Percentiles rank a stretch among this genome's conserved stretches.
phyloP scores from a whole-genome alignment of 2,113 vertebrate species.

The Chloroceryle aenea region DNA sequence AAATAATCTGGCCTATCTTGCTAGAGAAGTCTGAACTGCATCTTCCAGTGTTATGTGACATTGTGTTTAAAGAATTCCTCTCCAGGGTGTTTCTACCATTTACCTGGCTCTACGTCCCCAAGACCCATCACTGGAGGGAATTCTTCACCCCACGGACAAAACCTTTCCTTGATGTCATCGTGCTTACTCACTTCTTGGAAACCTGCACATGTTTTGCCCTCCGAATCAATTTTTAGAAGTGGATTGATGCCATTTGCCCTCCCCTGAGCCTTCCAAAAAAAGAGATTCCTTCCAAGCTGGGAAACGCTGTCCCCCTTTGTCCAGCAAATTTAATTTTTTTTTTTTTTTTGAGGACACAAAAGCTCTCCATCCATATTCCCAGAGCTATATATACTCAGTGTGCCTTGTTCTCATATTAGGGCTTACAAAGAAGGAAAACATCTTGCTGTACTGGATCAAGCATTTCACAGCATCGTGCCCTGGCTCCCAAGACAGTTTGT shows the following conservation, averaged over 20 bases:
- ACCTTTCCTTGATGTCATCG: constrained; percentile 37
- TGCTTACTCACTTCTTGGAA: constrained; percentile 57
- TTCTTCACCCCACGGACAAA: constrained; percentile 14
- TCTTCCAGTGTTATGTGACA: not conserved
- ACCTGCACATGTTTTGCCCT: constrained; percentile 24
- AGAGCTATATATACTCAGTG: constrained; percentile 32
- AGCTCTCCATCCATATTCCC: not conserved
- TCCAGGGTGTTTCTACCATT: not conserved
- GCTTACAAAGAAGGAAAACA: constrained; percentile 50
- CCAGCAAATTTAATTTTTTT: not conserved
- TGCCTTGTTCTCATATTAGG: constrained; percentile 56
- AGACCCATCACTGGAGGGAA: not conserved
- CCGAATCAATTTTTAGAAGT: constrained; percentile 52
- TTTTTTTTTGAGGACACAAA: not conserved
- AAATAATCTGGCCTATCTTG: not conserved
- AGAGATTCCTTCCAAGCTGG: constrained; percentile 14
- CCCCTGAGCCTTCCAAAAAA: constrained; percentile 27
- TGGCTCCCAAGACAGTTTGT: constrained; percentile 47
- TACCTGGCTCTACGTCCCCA: not conserved
- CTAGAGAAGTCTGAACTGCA: not conserved
- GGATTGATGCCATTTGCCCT: constrained; percentile 36
- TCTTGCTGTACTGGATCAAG: constrained; percentile 50
- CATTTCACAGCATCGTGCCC: constrained; percentile 47
- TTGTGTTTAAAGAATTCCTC: not conserved
- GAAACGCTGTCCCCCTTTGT: not conserved